A percentile compares a stretch with the other conserved stretches of the same genome.
phyloP scores from a whole-genome alignment of 1,140 invertebrate genomes.

The Pentalonia nigronervosa region DNA sequence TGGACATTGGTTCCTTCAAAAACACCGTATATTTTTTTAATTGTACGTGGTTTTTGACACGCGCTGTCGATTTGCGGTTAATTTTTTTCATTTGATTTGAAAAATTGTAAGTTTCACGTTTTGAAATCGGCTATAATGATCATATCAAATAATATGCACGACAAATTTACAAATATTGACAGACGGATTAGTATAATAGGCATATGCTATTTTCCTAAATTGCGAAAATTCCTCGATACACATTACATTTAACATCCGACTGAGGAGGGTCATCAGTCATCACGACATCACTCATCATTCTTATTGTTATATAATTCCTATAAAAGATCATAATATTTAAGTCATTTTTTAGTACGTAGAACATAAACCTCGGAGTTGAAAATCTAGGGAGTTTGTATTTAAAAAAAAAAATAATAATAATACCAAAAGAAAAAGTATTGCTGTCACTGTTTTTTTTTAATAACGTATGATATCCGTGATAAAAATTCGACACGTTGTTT shows the following conservation, averaged over 20 bases:
- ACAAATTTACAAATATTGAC: not conserved
- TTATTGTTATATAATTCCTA: not conserved
- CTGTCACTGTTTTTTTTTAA: not conserved
- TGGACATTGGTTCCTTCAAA: not conserved
- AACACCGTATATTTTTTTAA: not conserved
- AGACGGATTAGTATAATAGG: not conserved
- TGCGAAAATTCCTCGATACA: not conserved
- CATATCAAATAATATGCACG: not conserved
- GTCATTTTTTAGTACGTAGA: too few relatives aligned
- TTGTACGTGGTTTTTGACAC: constrained; percentile 24
- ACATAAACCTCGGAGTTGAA: not conserved
- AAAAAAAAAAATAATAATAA: constrained; percentile 11
- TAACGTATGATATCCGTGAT: constrained; percentile 13
- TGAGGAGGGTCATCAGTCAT: not conserved
- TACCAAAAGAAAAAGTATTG: constrained; percentile 25
- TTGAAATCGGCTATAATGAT: not conserved
- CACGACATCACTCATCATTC: not conserved
- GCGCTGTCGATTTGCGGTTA: constrained; percentile 10
- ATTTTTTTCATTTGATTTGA: not conserved
- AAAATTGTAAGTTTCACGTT: not conserved
- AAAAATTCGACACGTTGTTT: constrained; percentile 42
- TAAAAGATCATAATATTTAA: not conserved
- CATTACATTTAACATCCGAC: not conserved
- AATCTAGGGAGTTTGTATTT: not conserved
- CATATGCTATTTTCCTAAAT: not conserved